A percentile compares a stretch with the other conserved stretches of the same genome.
Conservation (phyloP, 2,888 invertebrate species). For the Dysmachus trigonus region DNA sequence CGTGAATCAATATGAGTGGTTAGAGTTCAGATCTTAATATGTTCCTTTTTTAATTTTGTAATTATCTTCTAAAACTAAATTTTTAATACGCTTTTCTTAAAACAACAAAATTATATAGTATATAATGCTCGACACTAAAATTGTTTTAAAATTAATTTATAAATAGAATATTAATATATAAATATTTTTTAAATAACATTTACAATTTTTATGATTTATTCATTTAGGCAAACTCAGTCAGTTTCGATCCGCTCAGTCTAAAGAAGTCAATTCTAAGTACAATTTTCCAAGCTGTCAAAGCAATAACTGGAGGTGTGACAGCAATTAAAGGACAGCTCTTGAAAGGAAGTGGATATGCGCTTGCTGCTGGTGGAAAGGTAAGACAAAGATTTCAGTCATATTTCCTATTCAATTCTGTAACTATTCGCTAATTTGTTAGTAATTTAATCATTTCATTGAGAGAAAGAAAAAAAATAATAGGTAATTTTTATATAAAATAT, state of each 20-base stretch:
- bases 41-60: no score
- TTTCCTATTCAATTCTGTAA: no score
- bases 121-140: no score
- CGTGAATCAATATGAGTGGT: no score
- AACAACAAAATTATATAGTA: no score
- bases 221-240: constrained; percentile 59
- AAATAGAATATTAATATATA: neutral
- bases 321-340: constrained; percentile 88
- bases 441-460: neutral
- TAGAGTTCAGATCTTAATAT: no score
- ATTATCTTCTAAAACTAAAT: no score
- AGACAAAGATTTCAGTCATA: neutral
- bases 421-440: no score
- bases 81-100: no score
- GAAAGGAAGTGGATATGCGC: constrained; percentile 80
- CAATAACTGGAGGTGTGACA: constrained; percentile 86
- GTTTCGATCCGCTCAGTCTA: constrained; percentile 77
- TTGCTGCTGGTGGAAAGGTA: constrained; percentile 70
- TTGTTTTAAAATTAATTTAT: no score
- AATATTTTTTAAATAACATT: neutral
- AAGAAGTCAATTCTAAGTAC: constrained; percentile 85
- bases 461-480: neutral
- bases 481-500: no score
- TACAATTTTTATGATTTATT: constrained; percentile 3
- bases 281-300: constrained; percentile 86